phyloP scores from a whole-genome alignment of 2,113 vertebrate genomes.

The Baryphthengus martii region DNA sequence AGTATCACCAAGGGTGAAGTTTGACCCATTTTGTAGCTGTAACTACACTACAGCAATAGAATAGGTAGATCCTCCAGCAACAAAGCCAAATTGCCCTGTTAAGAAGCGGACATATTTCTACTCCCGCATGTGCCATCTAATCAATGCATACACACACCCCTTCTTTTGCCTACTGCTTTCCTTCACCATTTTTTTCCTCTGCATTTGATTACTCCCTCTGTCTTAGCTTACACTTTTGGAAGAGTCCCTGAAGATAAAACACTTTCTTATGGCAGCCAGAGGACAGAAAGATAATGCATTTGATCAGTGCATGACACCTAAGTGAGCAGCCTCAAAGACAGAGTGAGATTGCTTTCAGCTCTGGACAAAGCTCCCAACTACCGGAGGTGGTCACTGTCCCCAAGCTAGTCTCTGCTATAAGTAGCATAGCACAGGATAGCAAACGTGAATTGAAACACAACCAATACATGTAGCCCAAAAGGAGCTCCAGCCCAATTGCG shows the following conservation, averaged over 20 bases:
- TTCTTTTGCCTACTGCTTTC: neutral
- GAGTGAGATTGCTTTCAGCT: neutral
- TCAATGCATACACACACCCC: fast-evolving
- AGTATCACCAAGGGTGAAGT: neutral
- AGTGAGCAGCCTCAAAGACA: neutral
- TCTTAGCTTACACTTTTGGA: neutral
- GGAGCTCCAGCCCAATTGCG: neutral
- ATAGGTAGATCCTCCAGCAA: neutral
- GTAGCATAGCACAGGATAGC: neutral
- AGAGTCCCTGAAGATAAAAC: neutral
- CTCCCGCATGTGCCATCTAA: neutral
- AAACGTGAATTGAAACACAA: neutral
- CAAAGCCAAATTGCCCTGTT: neutral
- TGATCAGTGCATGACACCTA: neutral
- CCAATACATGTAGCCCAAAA: neutral
- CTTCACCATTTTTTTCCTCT: neutral
- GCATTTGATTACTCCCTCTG: neutral
- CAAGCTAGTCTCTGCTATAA: neutral
- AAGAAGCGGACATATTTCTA: neutral
- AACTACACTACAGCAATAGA: neutral
- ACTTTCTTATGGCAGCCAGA: neutral
- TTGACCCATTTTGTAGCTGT: neutral
- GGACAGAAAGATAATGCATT: neutral
- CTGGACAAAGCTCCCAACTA: neutral
- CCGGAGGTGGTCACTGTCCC: neutral